Evolutionary conservation across 1,140 invertebrate species (phyloP), one percentile per base, ranked within the genome.

Genomic region (Lepidostoma basale): DNA sequence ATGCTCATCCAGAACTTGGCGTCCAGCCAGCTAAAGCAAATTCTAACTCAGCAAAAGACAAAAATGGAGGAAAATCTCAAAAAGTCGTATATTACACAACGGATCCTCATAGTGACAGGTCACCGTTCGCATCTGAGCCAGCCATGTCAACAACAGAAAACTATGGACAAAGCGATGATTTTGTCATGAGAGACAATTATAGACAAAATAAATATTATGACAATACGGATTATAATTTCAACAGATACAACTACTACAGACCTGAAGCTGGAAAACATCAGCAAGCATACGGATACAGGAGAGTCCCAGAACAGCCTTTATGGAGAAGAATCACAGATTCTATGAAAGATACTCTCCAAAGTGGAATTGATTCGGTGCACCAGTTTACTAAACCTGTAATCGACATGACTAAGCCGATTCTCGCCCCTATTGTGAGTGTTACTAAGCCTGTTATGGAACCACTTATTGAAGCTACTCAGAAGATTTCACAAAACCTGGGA

Each of bases 1-100:
- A 92, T 71, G 90, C 90, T 4, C 90, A 92, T 76, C 90, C 90
- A 0, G 90, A 92, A 72, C 76, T 91, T 1, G 90, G 90, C 4
- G 87, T 90, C 0, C 90, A 92, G 73, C 88, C 89, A 0, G 90
- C 89, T 0, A 90, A 89, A 76, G 83, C 26, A 77, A 81, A 42
- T 75, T 82, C 23, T 78, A 39, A 73, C 49, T 16, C 8, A n/a
- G 5, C 42, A 26, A 14, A 63, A 10, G 18, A 26, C 22, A 52
- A 76, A 39, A 77, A 75, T 56, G 78, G 80, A 58, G 76, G 77
- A 52, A 83, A 80, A 76, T 68, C 81, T 0, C 79, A 81, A 73
- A 83, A 83, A 62, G 44, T 73, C n/a, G 54, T 73, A 22, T 73
- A 73, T 22, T 78, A 77, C 47, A 63, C 74, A 3, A 74, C 77